A percentile compares a stretch with the other conserved stretches of the same genome.
These are phyloP conservation scores for Bombylius major DNA, from an alignment of 2,888 invertebrate genomes.

Conservation along the genomic window DNA sequence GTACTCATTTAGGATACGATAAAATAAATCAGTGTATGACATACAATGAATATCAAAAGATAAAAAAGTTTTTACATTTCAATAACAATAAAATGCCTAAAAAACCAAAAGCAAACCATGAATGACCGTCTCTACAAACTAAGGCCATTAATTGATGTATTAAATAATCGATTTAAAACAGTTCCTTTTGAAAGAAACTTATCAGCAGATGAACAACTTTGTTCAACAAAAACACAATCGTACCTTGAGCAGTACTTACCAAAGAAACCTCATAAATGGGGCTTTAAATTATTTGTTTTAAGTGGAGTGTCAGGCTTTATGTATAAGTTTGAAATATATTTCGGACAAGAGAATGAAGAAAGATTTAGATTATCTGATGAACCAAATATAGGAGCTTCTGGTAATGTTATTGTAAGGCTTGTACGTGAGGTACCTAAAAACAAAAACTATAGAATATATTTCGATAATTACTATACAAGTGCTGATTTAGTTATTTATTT, in stretches of 20 bases:
- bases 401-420: constrained; percentile 9
- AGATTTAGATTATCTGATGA: constrained; percentile 10
- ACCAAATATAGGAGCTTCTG: constrained; percentile 6
- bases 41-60: too few species aligned
- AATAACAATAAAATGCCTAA: too few species aligned
- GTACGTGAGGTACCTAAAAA: constrained; percentile 4
- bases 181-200: too few species aligned
- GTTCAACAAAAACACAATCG: too few species aligned
- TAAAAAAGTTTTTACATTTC: too few species aligned
- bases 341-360: constrained; percentile 9
- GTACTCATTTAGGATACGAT: too few species aligned
- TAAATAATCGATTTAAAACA: too few species aligned
- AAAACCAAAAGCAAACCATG: too few species aligned
- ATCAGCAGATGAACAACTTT: too few species aligned
- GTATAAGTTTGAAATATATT: constrained; percentile 9
- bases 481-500: constrained; percentile 6
- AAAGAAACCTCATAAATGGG: constrained; percentile 12
- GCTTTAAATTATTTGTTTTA: constrained; percentile 13
- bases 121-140: too few species aligned
- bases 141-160: too few species aligned
- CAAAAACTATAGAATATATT: constrained; percentile 10
- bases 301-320: constrained; percentile 13
- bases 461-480: constrained; percentile 10
- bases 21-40: too few species aligned
- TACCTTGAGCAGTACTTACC: constrained; percentile 11